Evolutionary conservation across 2,113 vertebrate species (phyloP).

Genomic region (Sceloporus undulatus): DNA sequence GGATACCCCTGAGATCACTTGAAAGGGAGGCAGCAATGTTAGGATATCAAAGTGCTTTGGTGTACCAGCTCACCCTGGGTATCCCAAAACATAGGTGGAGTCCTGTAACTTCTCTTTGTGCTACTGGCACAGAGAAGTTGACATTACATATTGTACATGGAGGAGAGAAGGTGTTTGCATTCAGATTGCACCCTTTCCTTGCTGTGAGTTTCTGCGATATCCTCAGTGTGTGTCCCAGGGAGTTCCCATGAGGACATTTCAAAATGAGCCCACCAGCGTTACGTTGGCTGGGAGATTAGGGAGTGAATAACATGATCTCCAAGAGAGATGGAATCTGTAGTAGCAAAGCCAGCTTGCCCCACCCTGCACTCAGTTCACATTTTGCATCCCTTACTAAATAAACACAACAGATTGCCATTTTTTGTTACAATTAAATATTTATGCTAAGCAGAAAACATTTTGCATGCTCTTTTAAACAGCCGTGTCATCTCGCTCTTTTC

Average conservation of each 20-base stretch:
- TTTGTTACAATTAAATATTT: slow-evolving; percentile 83
- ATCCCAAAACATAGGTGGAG: not conserved
- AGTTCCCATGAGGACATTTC: slow-evolving; percentile 37
- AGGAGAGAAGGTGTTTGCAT: not conserved
- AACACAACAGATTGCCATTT: slow-evolving; percentile 78
- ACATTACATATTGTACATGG: not conserved
- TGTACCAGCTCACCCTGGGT: not conserved
- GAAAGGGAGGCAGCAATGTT: not conserved
- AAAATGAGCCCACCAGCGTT: slow-evolving; percentile 25
- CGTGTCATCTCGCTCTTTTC: slow-evolving; percentile 80
- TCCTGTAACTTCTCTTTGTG: not conserved
- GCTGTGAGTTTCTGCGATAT: not conserved
- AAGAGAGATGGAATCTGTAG: slow-evolving; percentile 43
- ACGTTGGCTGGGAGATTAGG: slow-evolving; percentile 19
- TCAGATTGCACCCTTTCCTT: not conserved
- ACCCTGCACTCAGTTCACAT: slow-evolving; percentile 33
- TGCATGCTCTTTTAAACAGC: slow-evolving; percentile 82
- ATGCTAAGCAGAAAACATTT: slow-evolving; percentile 78
- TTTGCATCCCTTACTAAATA: slow-evolving; percentile 63
- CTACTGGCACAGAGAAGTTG: not conserved
- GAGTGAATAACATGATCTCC: slow-evolving; percentile 26
- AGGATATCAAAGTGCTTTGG: not conserved
- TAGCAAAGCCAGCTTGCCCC: slow-evolving; percentile 38
- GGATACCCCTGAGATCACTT: not conserved
- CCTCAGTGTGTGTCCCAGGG: not conserved